Evolutionary conservation across 2,888 invertebrate species (phyloP).

Genomic region (Cacoxenus indagator): DNA sequence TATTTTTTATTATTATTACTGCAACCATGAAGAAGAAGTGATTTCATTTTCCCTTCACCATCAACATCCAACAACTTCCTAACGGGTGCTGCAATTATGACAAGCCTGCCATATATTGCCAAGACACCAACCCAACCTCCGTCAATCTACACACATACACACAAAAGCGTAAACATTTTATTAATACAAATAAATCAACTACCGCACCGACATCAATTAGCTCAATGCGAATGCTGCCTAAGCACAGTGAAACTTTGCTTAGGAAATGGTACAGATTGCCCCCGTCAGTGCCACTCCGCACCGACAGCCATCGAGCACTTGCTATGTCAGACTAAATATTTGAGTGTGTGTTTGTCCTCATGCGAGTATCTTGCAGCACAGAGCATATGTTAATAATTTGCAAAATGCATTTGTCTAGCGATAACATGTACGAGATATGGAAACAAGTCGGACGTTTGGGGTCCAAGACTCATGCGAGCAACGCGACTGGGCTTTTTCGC

Average conservation of each 20-base stretch:
- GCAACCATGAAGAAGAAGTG: too few relatives aligned
- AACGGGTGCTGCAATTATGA: constrained; percentile 29
- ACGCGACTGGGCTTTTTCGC: background rate
- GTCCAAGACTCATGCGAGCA: background rate
- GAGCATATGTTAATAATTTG: constrained; percentile 59
- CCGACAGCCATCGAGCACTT: background rate
- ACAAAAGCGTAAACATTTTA: constrained; percentile 39
- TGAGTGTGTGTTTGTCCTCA: constrained; percentile 9
- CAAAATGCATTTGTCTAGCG: constrained; percentile 64
- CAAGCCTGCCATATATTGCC: constrained; percentile 15
- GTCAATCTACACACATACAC: constrained; percentile 4
- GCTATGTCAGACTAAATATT: constrained; percentile 38
- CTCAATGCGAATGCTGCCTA: constrained; percentile 44
- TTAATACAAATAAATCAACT: constrained; percentile 64
- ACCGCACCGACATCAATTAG: constrained; percentile 61
- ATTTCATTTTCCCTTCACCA: background rate
- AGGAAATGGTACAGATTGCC: constrained; percentile 7
- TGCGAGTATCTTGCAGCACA: constrained; percentile 1
- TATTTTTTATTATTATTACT: too few relatives aligned
- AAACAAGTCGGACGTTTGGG: constrained; percentile 1
- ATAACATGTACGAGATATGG: constrained; percentile 59
- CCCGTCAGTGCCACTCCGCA: background rate
- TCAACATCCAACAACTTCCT: constrained; percentile 15
- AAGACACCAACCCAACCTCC: constrained; percentile 8
- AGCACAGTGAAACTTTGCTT: constrained; percentile 28